These are phyloP conservation scores for Pelusios castaneus DNA, from an alignment of 2,113 vertebrate genomes.

Conservation along the genomic window DNA sequence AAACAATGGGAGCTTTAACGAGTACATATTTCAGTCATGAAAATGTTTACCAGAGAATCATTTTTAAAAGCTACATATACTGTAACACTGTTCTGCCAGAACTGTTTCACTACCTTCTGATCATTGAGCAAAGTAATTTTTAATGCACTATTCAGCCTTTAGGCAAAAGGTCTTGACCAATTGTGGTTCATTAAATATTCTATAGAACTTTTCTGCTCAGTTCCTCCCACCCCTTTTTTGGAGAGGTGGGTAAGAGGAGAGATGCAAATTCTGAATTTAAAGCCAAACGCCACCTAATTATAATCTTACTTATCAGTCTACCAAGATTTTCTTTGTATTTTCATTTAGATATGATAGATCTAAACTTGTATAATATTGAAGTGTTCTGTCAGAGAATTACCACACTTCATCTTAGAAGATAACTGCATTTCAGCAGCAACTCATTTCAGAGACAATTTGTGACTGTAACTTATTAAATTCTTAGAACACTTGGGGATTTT, in stretches of 20 bases:
- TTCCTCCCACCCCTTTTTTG: neutral
- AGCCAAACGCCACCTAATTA: neutral
- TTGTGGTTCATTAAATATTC: neutral
- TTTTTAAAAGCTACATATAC: conserved; percentile 27
- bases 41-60: neutral
- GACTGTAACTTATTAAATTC: neutral
- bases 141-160: neutral
- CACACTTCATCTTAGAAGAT: neutral
- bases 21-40: conserved; percentile 7
- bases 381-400: neutral
- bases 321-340: neutral
- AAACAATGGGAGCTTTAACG: conserved; percentile 37
- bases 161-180: neutral
- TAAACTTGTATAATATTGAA: neutral
- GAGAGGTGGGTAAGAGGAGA: neutral
- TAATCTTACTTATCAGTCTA: neutral
- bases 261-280: neutral
- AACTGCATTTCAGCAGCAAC: neutral
- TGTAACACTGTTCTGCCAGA: neutral
- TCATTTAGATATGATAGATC: neutral
- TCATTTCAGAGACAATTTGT: neutral
- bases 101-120: conserved; percentile 9
- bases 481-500: neutral
- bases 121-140: neutral
- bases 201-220: neutral